Percentiles rank a stretch among this genome's conserved stretches.
phyloP scores from a whole-genome alignment of 2,888 invertebrate genomes.

The Dermolepida albohirtum region DNA sequence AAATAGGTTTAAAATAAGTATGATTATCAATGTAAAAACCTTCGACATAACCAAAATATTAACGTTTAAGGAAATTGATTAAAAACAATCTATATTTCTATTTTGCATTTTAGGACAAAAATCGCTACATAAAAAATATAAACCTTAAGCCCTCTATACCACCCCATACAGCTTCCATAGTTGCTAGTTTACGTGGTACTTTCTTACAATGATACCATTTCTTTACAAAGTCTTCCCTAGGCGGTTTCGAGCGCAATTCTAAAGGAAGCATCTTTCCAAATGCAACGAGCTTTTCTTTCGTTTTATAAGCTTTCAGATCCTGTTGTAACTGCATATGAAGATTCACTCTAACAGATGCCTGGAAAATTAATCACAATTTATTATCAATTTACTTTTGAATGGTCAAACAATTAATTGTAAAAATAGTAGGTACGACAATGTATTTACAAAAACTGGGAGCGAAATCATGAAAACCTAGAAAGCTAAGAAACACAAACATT shows the following conservation, averaged over 20 bases:
- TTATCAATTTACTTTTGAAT: too few species aligned
- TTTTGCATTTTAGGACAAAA: too few species aligned
- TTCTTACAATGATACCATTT: constrained; percentile 70
- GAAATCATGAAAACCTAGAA: too few species aligned
- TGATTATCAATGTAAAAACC: too few species aligned
- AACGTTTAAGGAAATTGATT: too few species aligned
- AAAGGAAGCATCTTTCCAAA: constrained; percentile 69
- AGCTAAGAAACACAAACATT: too few species aligned
- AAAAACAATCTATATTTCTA: too few species aligned
- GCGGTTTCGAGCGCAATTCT: constrained; percentile 68
- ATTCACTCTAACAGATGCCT: constrained; percentile 44
- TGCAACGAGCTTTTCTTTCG: constrained; percentile 65
- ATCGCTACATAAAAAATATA: constrained; percentile 23
- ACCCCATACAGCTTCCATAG: constrained; percentile 74
- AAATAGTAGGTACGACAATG: too few species aligned
- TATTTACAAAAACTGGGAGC: too few species aligned
- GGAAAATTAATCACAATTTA: constrained; percentile 7
- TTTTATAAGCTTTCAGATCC: constrained; percentile 45
- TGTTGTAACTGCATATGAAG: constrained; percentile 44
- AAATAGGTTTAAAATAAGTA: too few species aligned
- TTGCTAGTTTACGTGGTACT: constrained; percentile 70
- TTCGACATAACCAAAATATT: too few species aligned
- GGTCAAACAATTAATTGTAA: too few species aligned
- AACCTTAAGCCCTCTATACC: constrained; percentile 73
- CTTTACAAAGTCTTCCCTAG: constrained; percentile 67